Evolutionary conservation across 2,888 invertebrate species (phyloP), one percentile per base, ranked within the genome.

Genomic region (Amorpha juglandis): DNA sequence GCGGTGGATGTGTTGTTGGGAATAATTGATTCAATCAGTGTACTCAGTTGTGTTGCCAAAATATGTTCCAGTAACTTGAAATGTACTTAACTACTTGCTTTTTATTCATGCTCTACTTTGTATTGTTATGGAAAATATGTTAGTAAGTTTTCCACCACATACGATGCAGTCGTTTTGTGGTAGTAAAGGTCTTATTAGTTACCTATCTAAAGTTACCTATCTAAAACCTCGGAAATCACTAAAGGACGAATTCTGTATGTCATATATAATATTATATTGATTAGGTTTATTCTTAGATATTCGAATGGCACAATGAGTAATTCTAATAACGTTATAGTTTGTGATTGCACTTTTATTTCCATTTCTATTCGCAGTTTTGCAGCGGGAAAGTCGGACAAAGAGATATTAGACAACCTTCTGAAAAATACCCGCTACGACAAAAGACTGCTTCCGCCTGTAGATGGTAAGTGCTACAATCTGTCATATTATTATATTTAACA

Each of bases 341-440:
- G 4, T 6, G 45, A 42, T 19, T 50, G 50, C 9, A 50, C 8
- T 50, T 50, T 19, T n/a, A n/a, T 16, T n/a, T 0, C 48, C 7
- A n/a, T 65, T 42, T 51, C 6, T n/a, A 14, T 52, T 69, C 45
- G 74, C 95, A 97, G 97, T 94, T 97, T 97, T 92, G 97, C 97
- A 91, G 97, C 97, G 92, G 97, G 97, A 81, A 97, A 97, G 94
- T 97, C 97, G 89, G 97, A 97, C 95, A 98, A 97, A 94, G 97
- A 97, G 94, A 97, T 97, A 90, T 94, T 98, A 94, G 98, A 98
- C 95, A 96, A 97, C 93, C 95, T 98, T 83, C 94, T 98, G 86
- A 96, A 96, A 93, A 96, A 96, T 84, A 96, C 96, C 86, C 96
- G 97, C 91, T 98, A 98, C 94, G 98, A 98, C 95, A 98, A 97